phyloP scores from a whole-genome alignment of 2,888 invertebrate species.

The Carabus problematicus region DNA sequence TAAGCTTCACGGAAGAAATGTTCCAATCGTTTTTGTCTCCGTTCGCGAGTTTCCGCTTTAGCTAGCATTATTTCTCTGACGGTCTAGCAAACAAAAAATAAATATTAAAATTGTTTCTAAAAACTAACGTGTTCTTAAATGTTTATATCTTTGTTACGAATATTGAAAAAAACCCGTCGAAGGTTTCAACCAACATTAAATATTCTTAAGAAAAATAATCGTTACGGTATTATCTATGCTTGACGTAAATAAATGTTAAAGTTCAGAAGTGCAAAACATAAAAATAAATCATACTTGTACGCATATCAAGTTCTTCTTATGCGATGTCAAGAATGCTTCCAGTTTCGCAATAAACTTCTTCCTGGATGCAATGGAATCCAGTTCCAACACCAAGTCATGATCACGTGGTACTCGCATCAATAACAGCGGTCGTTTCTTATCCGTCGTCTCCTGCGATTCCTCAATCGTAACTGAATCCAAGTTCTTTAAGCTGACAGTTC shows the following conservation, averaged over 20 bases:
- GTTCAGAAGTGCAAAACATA: constrained; percentile 8
- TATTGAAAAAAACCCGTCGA: no score
- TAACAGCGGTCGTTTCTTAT: constrained; percentile 81
- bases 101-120: constrained; percentile 9
- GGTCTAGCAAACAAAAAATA: constrained; percentile 58
- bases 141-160: no score
- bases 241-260: no score
- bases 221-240: no score
- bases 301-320: constrained; percentile 81
- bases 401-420: constrained; percentile 83
- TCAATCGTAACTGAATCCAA: constrained; percentile 84
- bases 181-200: no score
- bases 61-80: constrained; percentile 86
- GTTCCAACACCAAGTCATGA: constrained; percentile 91
- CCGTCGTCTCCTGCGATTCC: constrained; percentile 81
- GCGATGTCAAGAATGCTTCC: constrained; percentile 81
- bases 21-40: constrained; percentile 90
- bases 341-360: constrained; percentile 88
- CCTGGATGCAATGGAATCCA: constrained; percentile 80
- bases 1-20: constrained; percentile 97
- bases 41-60: constrained; percentile 91
- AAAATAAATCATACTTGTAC: constrained; percentile 65
- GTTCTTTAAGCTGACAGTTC: constrained; percentile 80
- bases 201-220: no score
- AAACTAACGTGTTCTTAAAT: no score